Evolutionary conservation across 2,113 vertebrate species (phyloP).

Genomic region (Baryphthengus martii): DNA sequence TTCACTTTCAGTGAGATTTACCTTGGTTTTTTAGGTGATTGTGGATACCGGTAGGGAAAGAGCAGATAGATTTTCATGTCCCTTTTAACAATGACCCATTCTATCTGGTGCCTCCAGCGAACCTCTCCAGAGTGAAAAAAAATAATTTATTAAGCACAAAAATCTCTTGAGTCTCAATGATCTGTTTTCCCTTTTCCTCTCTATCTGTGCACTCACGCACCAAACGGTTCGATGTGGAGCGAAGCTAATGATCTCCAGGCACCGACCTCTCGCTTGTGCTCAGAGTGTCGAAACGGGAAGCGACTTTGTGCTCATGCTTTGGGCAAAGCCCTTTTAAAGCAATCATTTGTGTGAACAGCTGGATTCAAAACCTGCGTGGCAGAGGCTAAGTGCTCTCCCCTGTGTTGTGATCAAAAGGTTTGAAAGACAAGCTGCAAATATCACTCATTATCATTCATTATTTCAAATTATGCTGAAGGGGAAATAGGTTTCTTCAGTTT

Average conservation of each 20-base stretch:
- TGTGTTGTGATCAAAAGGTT: neutral
- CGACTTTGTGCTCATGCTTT: neutral
- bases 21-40: neutral
- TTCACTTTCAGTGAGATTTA: neutral
- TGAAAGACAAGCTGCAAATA: neutral
- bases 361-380: neutral
- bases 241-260: neutral
- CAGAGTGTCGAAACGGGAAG: neutral
- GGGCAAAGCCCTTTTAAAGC: neutral
- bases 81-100: neutral
- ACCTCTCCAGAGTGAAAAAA: neutral
- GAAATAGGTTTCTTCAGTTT: neutral
- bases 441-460: neutral
- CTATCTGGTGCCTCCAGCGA: neutral
- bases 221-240: neutral
- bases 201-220: neutral
- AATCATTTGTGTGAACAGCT: neutral
- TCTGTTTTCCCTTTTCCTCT: neutral
- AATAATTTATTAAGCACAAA: neutral
- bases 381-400: neutral
- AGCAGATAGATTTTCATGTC: neutral
- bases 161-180: neutral
- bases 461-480: neutral
- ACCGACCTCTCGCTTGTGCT: neutral
- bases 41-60: neutral